A percentile compares a stretch with the other conserved stretches of the same genome.
phyloP scores from a whole-genome alignment of 2,888 invertebrate species.

The Carterocephalus palaemon region DNA sequence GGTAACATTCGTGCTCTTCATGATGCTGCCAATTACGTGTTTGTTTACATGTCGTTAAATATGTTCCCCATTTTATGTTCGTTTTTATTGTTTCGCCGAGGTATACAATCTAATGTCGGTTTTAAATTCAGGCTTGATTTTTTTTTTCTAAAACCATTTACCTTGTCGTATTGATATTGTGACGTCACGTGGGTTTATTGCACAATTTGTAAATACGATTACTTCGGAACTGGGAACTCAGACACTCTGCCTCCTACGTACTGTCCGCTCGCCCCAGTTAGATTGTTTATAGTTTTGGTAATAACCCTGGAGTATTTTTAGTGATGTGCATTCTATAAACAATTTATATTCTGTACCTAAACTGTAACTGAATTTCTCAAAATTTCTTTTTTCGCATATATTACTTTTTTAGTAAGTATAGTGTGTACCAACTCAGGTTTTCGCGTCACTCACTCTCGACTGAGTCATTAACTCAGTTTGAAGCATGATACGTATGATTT shows the following conservation, averaged over 20 bases:
- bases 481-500: too few species aligned
- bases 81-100: conserved; percentile 2
- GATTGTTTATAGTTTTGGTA: conserved; percentile 48
- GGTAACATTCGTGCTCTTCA: conserved; percentile 40
- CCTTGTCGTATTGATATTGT: conserved; percentile 16
- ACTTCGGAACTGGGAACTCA: conserved; percentile 45
- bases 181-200: conserved; percentile 27
- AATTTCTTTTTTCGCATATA: too few species aligned
- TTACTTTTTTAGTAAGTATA: too few species aligned
- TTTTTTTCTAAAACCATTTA: conserved; percentile 15
- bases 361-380: background rate
- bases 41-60: conserved; percentile 47
- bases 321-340: conserved; percentile 30
- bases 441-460: too few species aligned
- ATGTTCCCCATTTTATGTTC: conserved; percentile 9
- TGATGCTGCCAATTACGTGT: conserved; percentile 51
- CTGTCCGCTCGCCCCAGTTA: conserved; percentile 46
- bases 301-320: conserved; percentile 53
- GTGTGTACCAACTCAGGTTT: too few species aligned
- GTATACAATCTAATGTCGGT: conserved; percentile 4
- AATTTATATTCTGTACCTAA: conserved; percentile 11
- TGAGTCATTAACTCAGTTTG: too few species aligned
- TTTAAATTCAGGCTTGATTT: conserved; percentile 27
- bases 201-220: conserved; percentile 31
- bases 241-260: conserved; percentile 48